Percentiles rank a stretch among this genome's conserved stretches.
These are phyloP conservation scores for Odontomachus brunneus DNA, from an alignment of 1,140 invertebrate genomes.

Conservation along the genomic window DNA sequence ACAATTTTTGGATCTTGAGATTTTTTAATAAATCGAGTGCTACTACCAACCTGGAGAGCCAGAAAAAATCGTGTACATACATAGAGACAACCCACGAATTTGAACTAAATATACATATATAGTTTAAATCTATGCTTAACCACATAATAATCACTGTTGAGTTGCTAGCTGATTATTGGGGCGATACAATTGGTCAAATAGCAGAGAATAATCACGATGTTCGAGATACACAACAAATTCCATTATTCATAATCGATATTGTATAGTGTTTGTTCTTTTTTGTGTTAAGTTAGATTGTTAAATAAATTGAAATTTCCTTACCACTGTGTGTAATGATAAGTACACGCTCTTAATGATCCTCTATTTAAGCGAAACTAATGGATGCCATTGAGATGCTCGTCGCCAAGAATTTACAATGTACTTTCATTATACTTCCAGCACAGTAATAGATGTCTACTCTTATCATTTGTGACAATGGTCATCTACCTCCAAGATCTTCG, in stretches of 20 bases:
- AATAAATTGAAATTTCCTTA: slow-evolving; percentile 63
- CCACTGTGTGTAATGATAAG: slow-evolving; percentile 66
- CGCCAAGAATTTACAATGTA: slow-evolving; percentile 57
- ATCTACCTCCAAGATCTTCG: slow-evolving; percentile 51
- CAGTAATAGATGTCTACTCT: slow-evolving; percentile 25
- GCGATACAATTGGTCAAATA: slow-evolving; percentile 55
- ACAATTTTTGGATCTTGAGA: slow-evolving; percentile 24
- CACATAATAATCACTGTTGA: slow-evolving; percentile 29
- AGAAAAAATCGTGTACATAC: slow-evolving; percentile 27
- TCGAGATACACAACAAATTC: slow-evolving; percentile 51
- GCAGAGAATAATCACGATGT: slow-evolving; percentile 45
- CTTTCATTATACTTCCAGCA: slow-evolving; percentile 22
- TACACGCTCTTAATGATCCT: slow-evolving; percentile 56
- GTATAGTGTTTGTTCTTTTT: background rate
- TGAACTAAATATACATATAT: slow-evolving; percentile 51
- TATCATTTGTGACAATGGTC: slow-evolving; percentile 14
- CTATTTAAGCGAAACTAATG: slow-evolving; percentile 65
- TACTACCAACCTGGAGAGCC: slow-evolving; percentile 37
- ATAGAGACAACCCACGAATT: slow-evolving; percentile 48
- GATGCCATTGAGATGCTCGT: slow-evolving; percentile 30
- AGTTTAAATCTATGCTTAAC: slow-evolving; percentile 52
- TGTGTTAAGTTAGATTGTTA: slow-evolving; percentile 43
- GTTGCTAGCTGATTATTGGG: slow-evolving; percentile 42
- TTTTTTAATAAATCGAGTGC: slow-evolving; percentile 30
- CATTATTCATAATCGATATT: slow-evolving; percentile 31